phyloP scores from a whole-genome alignment of 2,888 invertebrate genomes.

The Hirtodrosophila alboralis region DNA sequence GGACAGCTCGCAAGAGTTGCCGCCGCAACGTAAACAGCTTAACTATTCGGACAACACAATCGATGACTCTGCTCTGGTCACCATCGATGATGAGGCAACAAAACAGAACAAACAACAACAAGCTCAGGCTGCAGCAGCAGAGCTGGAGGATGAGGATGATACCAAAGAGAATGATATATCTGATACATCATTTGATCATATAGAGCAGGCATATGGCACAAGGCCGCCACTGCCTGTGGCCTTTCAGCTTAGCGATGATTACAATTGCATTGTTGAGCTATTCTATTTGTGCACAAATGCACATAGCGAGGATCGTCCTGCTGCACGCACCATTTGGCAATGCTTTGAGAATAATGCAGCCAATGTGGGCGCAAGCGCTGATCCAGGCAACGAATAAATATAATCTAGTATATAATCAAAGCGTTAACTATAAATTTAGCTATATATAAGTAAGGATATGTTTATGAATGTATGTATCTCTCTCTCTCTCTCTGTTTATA shows the following conservation, averaged over 20 bases:
- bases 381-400: slow-evolving; percentile 28
- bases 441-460: slow-evolving; percentile 3
- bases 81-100: not conserved
- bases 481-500: slow-evolving; percentile 10
- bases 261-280: slow-evolving; percentile 87
- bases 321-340: slow-evolving; percentile 85
- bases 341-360: slow-evolving; percentile 62
- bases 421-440: slow-evolving; percentile 17
- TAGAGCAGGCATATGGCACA: slow-evolving; percentile 85
- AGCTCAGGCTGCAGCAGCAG: too few species aligned
- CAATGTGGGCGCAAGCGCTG: slow-evolving; percentile 17
- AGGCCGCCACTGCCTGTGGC: slow-evolving; percentile 89
- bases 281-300: slow-evolving; percentile 90
- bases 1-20: slow-evolving; percentile 23
- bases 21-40: slow-evolving; percentile 14
- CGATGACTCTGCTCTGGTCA: too few species aligned
- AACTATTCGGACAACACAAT: slow-evolving; percentile 10
- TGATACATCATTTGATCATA: slow-evolving; percentile 29
- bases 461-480: not conserved
- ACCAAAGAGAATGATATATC: slow-evolving; percentile 57
- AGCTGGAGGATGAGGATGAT: slow-evolving; percentile 42
- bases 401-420: too few species aligned
- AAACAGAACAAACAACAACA: too few species aligned
- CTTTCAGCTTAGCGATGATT: slow-evolving; percentile 86
- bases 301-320: slow-evolving; percentile 86